phyloP scores from a whole-genome alignment of 2,888 invertebrate species.

The Patella depressa region DNA sequence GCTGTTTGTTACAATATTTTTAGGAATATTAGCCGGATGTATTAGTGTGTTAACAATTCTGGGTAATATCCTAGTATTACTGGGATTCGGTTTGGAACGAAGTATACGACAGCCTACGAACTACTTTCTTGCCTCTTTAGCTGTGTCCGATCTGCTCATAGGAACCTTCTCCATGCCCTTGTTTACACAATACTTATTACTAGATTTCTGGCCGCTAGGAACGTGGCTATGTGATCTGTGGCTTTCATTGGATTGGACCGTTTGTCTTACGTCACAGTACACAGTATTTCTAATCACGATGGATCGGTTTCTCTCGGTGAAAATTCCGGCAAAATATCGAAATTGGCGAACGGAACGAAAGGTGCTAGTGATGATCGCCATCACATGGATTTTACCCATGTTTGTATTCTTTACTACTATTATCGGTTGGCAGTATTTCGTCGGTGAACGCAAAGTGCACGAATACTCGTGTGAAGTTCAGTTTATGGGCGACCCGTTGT shows the following conservation, averaged over 20 bases:
- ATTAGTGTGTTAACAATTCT: slow-evolving; percentile 92
- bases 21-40: slow-evolving; percentile 87
- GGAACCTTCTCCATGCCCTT: slow-evolving; percentile 99
- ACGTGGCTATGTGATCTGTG: slow-evolving; percentile 96
- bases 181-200: slow-evolving; percentile 96
- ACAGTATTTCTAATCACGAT: slow-evolving; percentile 98
- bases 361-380: slow-evolving; percentile 92
- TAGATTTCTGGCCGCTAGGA: slow-evolving; percentile 97
- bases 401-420: slow-evolving; percentile 97
- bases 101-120: slow-evolving; percentile 95
- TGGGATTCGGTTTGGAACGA: slow-evolving; percentile 94
- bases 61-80: slow-evolving; percentile 95
- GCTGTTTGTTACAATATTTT: slow-evolving; percentile 89
- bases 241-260: slow-evolving; percentile 99
- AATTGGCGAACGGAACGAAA: slow-evolving; percentile 95
- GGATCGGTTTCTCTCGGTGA: slow-evolving; percentile 98
- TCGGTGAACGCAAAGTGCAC: slow-evolving; percentile 88
- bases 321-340: slow-evolving; percentile 96
- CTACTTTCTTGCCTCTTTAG: slow-evolving; percentile 98
- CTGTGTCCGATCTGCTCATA: slow-evolving; percentile 96
- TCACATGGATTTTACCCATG: slow-evolving; percentile 97
- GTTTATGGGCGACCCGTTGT: slow-evolving; percentile 96
- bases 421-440: slow-evolving; percentile 99
- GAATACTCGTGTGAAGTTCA: slow-evolving; percentile 95
- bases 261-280: slow-evolving; percentile 98